Evolutionary conservation across 2,797 vertebrate species (phyloP).

Genomic region (Hozukius guyotensis): DNA sequence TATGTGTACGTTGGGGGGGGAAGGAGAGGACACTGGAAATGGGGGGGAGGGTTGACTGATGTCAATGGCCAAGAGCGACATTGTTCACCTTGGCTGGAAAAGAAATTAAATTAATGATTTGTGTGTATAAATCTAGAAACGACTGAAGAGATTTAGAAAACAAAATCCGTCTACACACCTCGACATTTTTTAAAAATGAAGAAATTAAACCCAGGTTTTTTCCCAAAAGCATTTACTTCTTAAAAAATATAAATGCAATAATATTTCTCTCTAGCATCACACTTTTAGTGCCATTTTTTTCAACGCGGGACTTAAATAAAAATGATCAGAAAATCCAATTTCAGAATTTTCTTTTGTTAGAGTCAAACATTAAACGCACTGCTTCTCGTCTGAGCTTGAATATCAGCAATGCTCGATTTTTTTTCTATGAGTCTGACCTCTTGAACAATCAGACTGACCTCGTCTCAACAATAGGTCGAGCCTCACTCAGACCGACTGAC

Average conservation of each 20-base stretch:
- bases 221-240: not conserved
- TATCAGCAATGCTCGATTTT: slow-evolving; percentile 55
- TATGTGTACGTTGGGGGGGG: slow-evolving; percentile 47
- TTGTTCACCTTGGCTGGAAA: slow-evolving; percentile 52
- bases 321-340: not conserved
- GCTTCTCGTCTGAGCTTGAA: slow-evolving; percentile 22
- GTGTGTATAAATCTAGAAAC: not conserved
- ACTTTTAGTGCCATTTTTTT: not conserved
- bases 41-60: slow-evolving; percentile 52
- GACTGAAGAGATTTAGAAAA: not conserved
- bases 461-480: slow-evolving; percentile 66
- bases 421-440: slow-evolving; percentile 68
- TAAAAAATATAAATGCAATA: not conserved
- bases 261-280: not conserved
- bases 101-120: slow-evolving; percentile 19
- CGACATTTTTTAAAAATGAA: not conserved
- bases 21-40: slow-evolving; percentile 30
- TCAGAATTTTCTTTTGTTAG: slow-evolving; percentile 11
- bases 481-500: slow-evolving; percentile 48
- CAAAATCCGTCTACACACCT: not conserved
- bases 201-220: not conserved
- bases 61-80: slow-evolving; percentile 53
- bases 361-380: not conserved
- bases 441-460: slow-evolving; percentile 74
- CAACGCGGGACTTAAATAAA: not conserved